Conservation (phyloP, 2,888 invertebrate species). For the Dolichopus griseipennis region DNA sequence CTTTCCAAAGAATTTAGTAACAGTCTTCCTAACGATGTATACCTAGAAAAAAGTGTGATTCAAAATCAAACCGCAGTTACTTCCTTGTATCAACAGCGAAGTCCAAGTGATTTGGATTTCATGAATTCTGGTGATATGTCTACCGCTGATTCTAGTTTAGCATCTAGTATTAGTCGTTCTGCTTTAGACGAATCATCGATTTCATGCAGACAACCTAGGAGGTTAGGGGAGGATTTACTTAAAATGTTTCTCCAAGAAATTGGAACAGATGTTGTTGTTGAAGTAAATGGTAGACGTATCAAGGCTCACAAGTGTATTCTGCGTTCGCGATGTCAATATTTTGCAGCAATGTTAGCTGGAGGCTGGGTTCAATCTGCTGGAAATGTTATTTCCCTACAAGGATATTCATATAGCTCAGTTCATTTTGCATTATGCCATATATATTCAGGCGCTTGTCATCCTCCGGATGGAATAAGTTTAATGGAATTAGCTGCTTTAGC, state of each 20-base stretch:
- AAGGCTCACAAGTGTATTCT: conserved; percentile 88
- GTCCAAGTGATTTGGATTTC: conserved; percentile 44
- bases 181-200: conserved; percentile 47
- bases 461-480: conserved; percentile 77
- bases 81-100: conserved; percentile 21
- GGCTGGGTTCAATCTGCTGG: conserved; percentile 73
- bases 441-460: conserved; percentile 83
- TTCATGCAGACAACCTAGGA: conserved; percentile 48
- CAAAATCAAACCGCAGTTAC: conserved; percentile 22
- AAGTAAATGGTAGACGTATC: conserved; percentile 72
- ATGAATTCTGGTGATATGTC: conserved; percentile 47
- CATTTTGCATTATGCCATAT: conserved; percentile 89
- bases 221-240: conserved; percentile 76
- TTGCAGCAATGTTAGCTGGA: conserved; percentile 82
- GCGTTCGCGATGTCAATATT: conserved; percentile 84
- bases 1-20: conserved; percentile 44
- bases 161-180: conserved; percentile 51
- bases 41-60: conserved; percentile 27
- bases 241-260: conserved; percentile 88
- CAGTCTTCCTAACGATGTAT: conserved; percentile 40
- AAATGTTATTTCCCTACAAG: conserved; percentile 75
- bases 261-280: conserved; percentile 77
- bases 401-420: conserved; percentile 72
- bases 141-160: conserved; percentile 47
- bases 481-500: conserved; percentile 81